phyloP scores from a whole-genome alignment of 2,888 invertebrate species.

The Zhengitettix transpicula region DNA sequence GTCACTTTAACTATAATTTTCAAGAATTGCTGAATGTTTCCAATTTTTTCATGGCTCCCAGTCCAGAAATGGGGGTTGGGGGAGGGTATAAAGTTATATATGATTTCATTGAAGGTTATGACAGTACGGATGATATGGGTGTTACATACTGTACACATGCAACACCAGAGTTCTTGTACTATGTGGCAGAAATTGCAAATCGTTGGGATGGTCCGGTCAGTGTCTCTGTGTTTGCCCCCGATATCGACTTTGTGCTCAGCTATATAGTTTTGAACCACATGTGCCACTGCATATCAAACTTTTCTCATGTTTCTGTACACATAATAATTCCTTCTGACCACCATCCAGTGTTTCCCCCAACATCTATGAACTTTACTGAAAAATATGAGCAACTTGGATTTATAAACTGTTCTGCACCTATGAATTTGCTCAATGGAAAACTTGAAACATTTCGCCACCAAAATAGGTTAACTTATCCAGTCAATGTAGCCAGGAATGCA shows the following conservation, averaged over 20 bases:
- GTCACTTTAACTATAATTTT: conserved; percentile 41
- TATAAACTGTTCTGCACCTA: conserved; percentile 7
- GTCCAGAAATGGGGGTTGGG: conserved; percentile 39
- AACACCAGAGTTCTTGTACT: conserved; percentile 52
- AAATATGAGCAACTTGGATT: neutral
- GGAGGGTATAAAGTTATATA: conserved; percentile 45
- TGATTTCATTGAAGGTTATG: conserved; percentile 35
- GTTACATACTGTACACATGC: conserved; percentile 57
- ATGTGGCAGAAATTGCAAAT: conserved; percentile 45
- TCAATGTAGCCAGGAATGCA: conserved; percentile 55
- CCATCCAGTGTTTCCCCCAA: conserved; percentile 26
- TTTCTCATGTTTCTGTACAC: conserved; percentile 51
- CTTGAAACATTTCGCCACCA: conserved; percentile 15
- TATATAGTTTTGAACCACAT: conserved; percentile 42
- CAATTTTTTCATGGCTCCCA: conserved; percentile 28
- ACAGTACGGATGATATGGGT: conserved; percentile 24
- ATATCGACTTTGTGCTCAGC: conserved; percentile 42
- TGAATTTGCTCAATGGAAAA: conserved; percentile 6
- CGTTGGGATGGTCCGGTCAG: conserved; percentile 58
- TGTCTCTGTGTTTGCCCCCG: conserved; percentile 49
- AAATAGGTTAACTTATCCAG: conserved; percentile 40
- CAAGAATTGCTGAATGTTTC: conserved; percentile 35
- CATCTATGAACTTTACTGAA: neutral
- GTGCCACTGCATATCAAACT: conserved; percentile 47
- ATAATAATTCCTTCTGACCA: conserved; percentile 41